These are phyloP conservation scores for Empidonax alnorum DNA, from an alignment of 2,113 vertebrate species.

Conservation along the genomic window DNA sequence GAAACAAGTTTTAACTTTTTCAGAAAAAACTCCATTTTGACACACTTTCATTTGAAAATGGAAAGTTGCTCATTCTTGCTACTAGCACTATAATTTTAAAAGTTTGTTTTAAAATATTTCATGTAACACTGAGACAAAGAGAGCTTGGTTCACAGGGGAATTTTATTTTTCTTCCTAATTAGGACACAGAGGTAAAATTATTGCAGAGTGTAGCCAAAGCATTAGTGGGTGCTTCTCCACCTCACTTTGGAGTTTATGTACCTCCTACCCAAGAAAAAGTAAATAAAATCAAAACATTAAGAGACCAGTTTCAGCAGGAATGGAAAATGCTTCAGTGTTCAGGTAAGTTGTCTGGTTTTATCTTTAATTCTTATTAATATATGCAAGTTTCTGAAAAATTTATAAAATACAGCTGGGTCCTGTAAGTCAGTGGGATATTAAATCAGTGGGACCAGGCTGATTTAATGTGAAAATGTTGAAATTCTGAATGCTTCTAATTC, in stretches of 20 bases:
- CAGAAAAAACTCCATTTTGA: background rate
- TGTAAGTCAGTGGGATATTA: background rate
- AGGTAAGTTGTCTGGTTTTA: slow-evolving; percentile 24
- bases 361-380: background rate
- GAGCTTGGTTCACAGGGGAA: background rate
- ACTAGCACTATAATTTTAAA: background rate
- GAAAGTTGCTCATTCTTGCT: background rate
- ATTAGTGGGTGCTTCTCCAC: slow-evolving; percentile 36
- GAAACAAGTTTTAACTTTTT: background rate
- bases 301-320: slow-evolving; percentile 47
- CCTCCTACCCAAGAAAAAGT: slow-evolving; percentile 55
- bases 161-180: background rate
- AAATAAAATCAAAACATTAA: slow-evolving; percentile 47
- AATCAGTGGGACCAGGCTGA: background rate
- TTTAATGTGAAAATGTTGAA: background rate
- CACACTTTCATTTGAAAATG: background rate
- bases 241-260: slow-evolving; percentile 56
- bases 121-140: background rate
- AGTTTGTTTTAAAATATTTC: background rate
- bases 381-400: background rate
- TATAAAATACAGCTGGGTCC: background rate
- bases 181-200: slow-evolving; percentile 66
- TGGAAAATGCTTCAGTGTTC: slow-evolving; percentile 78
- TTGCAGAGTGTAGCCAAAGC: slow-evolving; percentile 16
- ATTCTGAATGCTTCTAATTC: background rate